Evolutionary conservation across 1,140 invertebrate genomes (phyloP).

Genomic region (Stegodyphus mimosarum): DNA sequence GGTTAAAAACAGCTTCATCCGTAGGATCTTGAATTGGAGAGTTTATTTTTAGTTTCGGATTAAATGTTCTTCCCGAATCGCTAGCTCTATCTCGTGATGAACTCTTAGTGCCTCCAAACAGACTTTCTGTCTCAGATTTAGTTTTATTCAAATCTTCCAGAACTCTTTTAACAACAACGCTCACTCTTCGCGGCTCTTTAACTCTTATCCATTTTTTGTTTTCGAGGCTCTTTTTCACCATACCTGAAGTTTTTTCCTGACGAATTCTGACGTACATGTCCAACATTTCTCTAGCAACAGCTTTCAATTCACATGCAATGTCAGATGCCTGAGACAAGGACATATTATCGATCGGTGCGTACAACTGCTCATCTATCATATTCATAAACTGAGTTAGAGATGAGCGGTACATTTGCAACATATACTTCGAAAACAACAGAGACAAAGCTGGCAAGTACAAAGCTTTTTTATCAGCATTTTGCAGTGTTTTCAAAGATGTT

Average conservation of each 20-base stretch:
- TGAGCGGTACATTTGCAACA: too few species aligned
- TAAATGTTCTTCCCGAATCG: not conserved
- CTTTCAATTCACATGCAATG: not conserved
- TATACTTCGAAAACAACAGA: slow-evolving; percentile 4
- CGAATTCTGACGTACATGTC: not conserved
- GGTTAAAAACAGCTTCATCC: not conserved
- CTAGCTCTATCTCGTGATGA: not conserved
- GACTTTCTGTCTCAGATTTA: not conserved
- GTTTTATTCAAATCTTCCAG: slow-evolving; percentile 10
- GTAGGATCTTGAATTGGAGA: too few species aligned
- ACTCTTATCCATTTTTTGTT: slow-evolving; percentile 18
- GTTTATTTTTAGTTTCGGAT: not conserved
- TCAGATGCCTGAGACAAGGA: too few species aligned
- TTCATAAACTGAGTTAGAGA: not conserved
- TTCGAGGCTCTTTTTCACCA: slow-evolving; percentile 10
- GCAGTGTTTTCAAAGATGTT: not conserved
- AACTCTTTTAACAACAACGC: slow-evolving; percentile 9
- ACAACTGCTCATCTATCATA: not conserved
- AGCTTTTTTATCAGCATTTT: not conserved
- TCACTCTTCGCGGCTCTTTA: slow-evolving; percentile 32
- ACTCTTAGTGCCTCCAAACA: not conserved
- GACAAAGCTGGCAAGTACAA: too few species aligned
- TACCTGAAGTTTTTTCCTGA: not conserved
- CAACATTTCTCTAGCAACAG: not conserved
- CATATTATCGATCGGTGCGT: not conserved